A percentile compares a stretch with the other conserved stretches of the same genome.
These are phyloP conservation scores for Arrhamphus sclerolepis DNA, from an alignment of 2,797 vertebrate species.

Conservation along the genomic window DNA sequence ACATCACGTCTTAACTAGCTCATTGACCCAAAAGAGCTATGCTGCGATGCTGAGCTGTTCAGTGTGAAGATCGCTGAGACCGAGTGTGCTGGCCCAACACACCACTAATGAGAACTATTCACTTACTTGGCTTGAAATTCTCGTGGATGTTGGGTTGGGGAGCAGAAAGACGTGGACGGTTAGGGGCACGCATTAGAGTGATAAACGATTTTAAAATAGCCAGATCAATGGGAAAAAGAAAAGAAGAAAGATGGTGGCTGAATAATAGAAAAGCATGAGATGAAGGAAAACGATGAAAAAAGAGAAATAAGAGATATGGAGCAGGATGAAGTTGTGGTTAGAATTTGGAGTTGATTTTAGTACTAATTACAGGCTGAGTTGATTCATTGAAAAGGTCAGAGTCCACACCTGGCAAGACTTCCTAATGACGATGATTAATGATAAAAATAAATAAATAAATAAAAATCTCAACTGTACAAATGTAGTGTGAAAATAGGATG, in stretches of 20 bases:
- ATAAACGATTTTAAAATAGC: constrained; percentile 15
- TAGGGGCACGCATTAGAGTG: constrained; percentile 1
- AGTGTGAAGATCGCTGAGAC: constrained; percentile 43
- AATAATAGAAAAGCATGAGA: constrained; percentile 20
- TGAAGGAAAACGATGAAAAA: constrained; percentile 1
- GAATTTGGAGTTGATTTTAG: constrained; percentile 86
- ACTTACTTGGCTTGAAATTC: constrained; percentile 59
- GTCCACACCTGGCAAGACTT: constrained; percentile 79
- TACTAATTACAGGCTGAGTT: constrained; percentile 83
- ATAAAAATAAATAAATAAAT: too few species aligned
- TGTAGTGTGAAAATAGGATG: too few species aligned
- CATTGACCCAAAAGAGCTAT: constrained; percentile 71
- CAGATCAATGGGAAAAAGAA: constrained; percentile 19
- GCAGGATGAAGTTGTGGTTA: constrained; percentile 64
- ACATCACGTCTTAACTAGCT: constrained; percentile 75
- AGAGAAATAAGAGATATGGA: neutral
- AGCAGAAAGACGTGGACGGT: constrained; percentile 27
- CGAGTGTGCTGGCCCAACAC: constrained; percentile 49
- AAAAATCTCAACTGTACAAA: constrained; percentile 23
- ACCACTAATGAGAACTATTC: constrained; percentile 74
- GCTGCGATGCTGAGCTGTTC: constrained; percentile 63
- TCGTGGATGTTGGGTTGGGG: constrained; percentile 20
- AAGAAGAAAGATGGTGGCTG: constrained; percentile 20
- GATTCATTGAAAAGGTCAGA: constrained; percentile 85
- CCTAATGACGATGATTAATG: constrained; percentile 72